Evolutionary conservation across 92 coral and sea anemone genomes (phyloP), one percentile per base, ranked within the genome.

Genomic region (Epizoanthus illoricatus): DNA sequence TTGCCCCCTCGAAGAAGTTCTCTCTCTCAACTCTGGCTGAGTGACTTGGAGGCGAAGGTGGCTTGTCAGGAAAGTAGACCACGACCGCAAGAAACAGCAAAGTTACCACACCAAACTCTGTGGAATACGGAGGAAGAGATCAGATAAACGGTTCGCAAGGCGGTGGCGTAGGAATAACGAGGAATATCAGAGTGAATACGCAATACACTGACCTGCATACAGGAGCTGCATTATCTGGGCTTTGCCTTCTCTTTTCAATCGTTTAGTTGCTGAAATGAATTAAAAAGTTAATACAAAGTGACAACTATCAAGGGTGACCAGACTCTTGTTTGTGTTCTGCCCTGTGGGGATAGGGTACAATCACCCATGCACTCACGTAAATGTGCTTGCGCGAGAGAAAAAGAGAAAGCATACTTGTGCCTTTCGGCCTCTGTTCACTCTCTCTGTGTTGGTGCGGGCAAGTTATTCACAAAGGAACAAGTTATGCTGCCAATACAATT

Each of bases 11-110:
- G 17, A 86, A 84, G 84, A 96, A 96, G 86, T 93, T 92, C 42
- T 93, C 99, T 84, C 99, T 74, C 52, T 96, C 82, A 47, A 85
- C 69, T 56, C 84, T 83, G 55, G 99, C 98, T 15, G 99, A 96
- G 69, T 70, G 73, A 81, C 99, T 96, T 8, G 99, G 99, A 5
- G 98, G 98, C 5, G 90, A 68, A 1, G 99, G 99, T 15, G 99
- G 99, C 59, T 88, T 91, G 86, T 86, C 91, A 52, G 99, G 99
- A 71, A 96, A 96, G 72, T 96, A 96, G 59, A 96, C 56, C 49
- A 88, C 81, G 39, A 92, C 95, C 11, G 94, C 90, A 64, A 96
- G 80, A 78, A 93, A 94, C 64, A 96, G 81, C 39, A 89, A 69
- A 16, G 97, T 81, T 2, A 91, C 92, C 1, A 90, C 90, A 13